Percentiles rank a stretch among this genome's conserved stretches.
Evolutionary conservation across 1,140 invertebrate species (phyloP).

Genomic region (Drosophila serrata): DNA sequence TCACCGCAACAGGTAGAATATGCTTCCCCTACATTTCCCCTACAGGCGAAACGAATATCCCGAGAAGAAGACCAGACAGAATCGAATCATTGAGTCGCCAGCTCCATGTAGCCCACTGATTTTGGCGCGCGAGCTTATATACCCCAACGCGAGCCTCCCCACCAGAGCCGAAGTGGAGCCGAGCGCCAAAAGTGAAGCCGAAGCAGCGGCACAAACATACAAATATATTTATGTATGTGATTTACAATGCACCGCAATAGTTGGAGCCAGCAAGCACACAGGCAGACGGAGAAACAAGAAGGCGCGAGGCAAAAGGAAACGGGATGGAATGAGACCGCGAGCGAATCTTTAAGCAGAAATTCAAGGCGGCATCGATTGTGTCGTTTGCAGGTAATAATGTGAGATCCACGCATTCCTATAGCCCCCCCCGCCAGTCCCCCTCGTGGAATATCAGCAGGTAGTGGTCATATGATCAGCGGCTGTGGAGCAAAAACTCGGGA

Average conservation of each 20-base stretch:
- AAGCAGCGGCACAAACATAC: conserved; percentile 29
- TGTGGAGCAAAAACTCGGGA: conserved; percentile 12
- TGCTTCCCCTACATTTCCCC: conserved; percentile 53
- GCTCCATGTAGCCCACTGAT: conserved; percentile 66
- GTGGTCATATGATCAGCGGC: conserved; percentile 76
- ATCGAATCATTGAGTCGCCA: conserved; percentile 13
- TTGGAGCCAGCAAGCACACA: conserved; percentile 9
- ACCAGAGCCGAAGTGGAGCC: conserved; percentile 44
- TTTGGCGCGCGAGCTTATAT: conserved; percentile 85
- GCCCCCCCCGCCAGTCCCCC: conserved; percentile 9
- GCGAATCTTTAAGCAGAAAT: conserved; percentile 75
- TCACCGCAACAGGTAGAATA: conserved; percentile 63
- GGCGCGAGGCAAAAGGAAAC: conserved; percentile 17
- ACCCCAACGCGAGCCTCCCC: conserved; percentile 51
- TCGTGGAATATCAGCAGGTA: conserved; percentile 69
- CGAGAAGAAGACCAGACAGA: too few species aligned
- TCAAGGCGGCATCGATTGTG: conserved; percentile 81
- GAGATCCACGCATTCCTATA: conserved; percentile 82
- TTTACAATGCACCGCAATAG: conserved; percentile 53
- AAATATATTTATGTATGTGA: conserved; percentile 18
- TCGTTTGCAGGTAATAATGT: conserved; percentile 84
- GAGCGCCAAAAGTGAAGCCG: conserved; percentile 51
- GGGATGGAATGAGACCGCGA: conserved; percentile 11
- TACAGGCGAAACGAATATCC: conserved; percentile 10
- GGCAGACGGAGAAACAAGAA: not conserved